Base-by-base conservation (phyloP, 2,797 vertebrate species). In the Peromyscus attwateri region DNA sequence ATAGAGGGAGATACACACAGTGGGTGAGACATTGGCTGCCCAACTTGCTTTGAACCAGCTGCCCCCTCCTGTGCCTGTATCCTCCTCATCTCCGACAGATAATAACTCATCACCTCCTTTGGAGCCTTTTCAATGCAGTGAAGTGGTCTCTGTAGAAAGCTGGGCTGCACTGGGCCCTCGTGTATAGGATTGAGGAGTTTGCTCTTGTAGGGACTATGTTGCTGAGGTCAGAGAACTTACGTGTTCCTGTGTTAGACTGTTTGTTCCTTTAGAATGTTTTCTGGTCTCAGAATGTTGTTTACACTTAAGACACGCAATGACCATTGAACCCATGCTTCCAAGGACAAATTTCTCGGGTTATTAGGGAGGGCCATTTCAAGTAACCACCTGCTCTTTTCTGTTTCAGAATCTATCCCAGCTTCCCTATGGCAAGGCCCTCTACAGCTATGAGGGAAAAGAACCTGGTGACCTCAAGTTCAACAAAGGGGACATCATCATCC, bases 381-480 rank as follows among this genome's bases (percentile, higher is more conserved):
- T 71, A 60, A 91, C 68, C 46, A 0, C 12, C 2, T 94, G 0
- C 95, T 97, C 89, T 98, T 55, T 97, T 94, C 98, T 92, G 11
- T 70, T 98, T 83, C 98, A 99, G 99, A 99, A 98, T 77, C 98
- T 99, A 95, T 99, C 99, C 76, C 99, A 99, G 43, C 99, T 99
- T 97, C 99, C 99, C 46, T 99, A 99, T 1, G 99, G 99, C 91
- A 99, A 99, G 98, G 99, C 99, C 4, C 99, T 99, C 83, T 99
- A 99, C 98, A 99, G 99, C 0, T 99, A 99, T 0, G 99, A 99
- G 96, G 99, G 99, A n/a, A 99, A 99, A 92, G 99, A 99, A 97
- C 99, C 99, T 0, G 99, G 99, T 0, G 99, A 99, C 98, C 99
- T 99, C 97, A 99, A 99, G 97, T 99, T 99, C 97, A 99, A 98